Percentiles rank a stretch among this genome's conserved stretches.
Conservation (phyloP, 2,888 invertebrate genomes). For the Phaonia tiefii region DNA sequence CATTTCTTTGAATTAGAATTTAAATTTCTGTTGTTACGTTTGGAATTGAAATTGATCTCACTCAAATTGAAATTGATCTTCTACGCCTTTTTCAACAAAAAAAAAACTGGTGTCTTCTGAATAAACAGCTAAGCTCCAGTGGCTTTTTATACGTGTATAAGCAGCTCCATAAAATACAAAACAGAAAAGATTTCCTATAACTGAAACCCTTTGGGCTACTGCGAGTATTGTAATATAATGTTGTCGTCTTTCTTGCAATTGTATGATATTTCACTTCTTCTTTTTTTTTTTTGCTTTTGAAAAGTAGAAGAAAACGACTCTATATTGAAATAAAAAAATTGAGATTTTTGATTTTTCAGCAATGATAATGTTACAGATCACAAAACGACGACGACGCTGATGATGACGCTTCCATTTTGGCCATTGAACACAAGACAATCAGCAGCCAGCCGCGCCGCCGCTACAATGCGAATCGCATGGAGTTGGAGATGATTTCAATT, state of each 20-base stretch:
- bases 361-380: conserved; percentile 60
- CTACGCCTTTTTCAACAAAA: neutral
- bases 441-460: no score
- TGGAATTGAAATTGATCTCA: neutral
- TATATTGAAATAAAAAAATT: conserved; percentile 47
- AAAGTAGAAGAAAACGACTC: conserved; percentile 24
- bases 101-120: neutral
- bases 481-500: conserved; percentile 60
- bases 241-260: neutral
- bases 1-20: no score
- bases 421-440: conserved; percentile 47
- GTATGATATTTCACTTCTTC: neutral
- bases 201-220: conserved; percentile 27
- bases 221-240: conserved; percentile 2
- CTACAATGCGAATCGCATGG: conserved; percentile 39
- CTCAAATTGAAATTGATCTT: conserved; percentile 13
- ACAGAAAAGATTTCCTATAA: conserved; percentile 31
- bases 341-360: conserved; percentile 65
- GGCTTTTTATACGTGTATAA: neutral
- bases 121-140: neutral
- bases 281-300: conserved; percentile 24
- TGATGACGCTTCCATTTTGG: conserved; percentile 52
- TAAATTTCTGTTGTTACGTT: no score
- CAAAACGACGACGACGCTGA: neutral
- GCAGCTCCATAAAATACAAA: conserved; percentile 43